Evolutionary conservation across 1,140 invertebrate species (phyloP), one percentile per base, ranked within the genome.

Genomic region (Trachymyrmex cornetzi): DNA sequence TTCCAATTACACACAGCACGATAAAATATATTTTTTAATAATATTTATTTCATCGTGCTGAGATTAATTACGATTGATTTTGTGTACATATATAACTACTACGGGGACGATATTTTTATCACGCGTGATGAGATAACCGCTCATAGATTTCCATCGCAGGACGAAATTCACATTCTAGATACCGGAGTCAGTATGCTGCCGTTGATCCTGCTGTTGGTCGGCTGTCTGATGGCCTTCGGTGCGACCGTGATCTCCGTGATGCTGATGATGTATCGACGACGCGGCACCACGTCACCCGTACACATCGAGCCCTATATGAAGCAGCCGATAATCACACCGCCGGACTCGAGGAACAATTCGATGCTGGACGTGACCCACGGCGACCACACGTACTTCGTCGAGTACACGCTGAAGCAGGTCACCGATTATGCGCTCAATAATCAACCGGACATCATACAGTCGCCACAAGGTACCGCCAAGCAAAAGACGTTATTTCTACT

Each of bases 191-290:
- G 96, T 67, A 95, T 97, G 85, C 92, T 97, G 59, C 96, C 97
- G 11, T 91, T 97, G 48, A 96, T 97, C 57, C 95, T 97, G 34
- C 93, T 97, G 44, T 92, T 97, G 19, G 96, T 96, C 38, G 97
- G 96, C 12, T 96, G 96, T 22, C 90, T 97, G 3, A 94, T 97
- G 80, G 96, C 96, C 3, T 93, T 97, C n/a, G 96, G 96, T 72
- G 95, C 97, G 63, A 96, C 96, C 6, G 95, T 96, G 12, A 93
- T 97, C 1, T 96, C 97, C 38, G 96, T 97, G 64, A 96, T 97
- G 82, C 95, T 97, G 19, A 92, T 95, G 92, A 93, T 95, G 93
- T 95, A 95, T 66, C 93, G 95, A 79, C 93, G 94, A 19, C 94
- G 95, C 11, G 94, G 95, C 7, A 94, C 93, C 24, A 95, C 95